Base-by-base conservation (phyloP, 2,113 vertebrate genomes). In the Arenaria interpres region DNA sequence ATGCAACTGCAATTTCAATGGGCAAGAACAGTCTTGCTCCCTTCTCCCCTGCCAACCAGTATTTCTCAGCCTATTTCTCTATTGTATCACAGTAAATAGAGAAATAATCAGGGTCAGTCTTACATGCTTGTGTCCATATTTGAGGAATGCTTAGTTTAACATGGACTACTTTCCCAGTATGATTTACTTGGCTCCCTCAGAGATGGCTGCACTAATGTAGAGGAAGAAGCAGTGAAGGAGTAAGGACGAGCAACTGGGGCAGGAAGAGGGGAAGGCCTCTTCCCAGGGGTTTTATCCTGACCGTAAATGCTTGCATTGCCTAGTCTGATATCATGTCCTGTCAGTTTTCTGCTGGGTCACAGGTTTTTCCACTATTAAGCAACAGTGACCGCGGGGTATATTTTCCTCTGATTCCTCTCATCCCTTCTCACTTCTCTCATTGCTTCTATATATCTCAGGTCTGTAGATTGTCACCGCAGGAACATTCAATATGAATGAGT, bases 131-230 rank as follows among this genome's bases (percentile, higher is more conserved):
- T 46, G 16, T 45, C 12, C 3, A 1, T n/a, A 27, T 46, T 50
- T 51, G 33, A 35, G 10, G 24, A 62, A 17, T 2, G 2, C 3
- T 41, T 73, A 48, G 18, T 45, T 53, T 24, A 68, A 37, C 2
- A 2, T 4, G 17, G 10, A 5, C 35, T 56, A 15, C 0, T 0
- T 92, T 51, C 10, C 17, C 8, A 9, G 5, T 37, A 4, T 6
- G 23, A 9, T 68, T 74, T 25, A 50, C 60, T 88, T 75, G 23
- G 20, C 21, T 89, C 37, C 18, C 17, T 3, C 41, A 24, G 35
- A 7, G 21, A 1, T 64, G n/a, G 43, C 41, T 69, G 24, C 1
- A 2, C 11, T 27, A 48, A 14, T 0, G 2, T 8, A 15, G 21
- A 7, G 39, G 46, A 64, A 77, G 27, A 20, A 78, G 51, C 6